A percentile compares a stretch with the other conserved stretches of the same genome.
phyloP scores from a whole-genome alignment of 1,140 invertebrate genomes.

The Spodoptera litura region DNA sequence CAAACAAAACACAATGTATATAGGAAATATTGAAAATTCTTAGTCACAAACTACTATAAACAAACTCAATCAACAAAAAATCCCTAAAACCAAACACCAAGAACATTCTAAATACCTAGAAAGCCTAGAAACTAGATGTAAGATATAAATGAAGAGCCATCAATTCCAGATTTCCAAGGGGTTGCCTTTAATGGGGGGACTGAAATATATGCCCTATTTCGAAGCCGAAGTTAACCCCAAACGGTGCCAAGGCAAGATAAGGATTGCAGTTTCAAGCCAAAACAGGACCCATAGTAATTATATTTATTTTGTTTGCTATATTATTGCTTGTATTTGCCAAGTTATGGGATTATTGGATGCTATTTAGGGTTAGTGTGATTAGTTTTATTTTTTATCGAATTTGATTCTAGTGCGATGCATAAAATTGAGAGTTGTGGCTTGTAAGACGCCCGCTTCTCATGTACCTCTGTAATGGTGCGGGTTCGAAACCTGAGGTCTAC shows the following conservation, averaged over 20 bases:
- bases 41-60: too few species aligned
- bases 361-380: background rate
- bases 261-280: conserved; percentile 22
- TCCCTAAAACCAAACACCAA: background rate
- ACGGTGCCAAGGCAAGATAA: conserved; percentile 29
- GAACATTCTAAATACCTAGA: background rate
- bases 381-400: background rate
- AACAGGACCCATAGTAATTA: conserved; percentile 18
- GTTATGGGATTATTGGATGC: background rate
- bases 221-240: conserved; percentile 22
- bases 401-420: background rate
- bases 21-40: too few species aligned
- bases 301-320: background rate
- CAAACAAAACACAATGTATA: too few species aligned
- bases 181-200: conserved; percentile 19
- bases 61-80: background rate
- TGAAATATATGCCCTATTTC: conserved; percentile 23
- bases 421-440: too few species aligned
- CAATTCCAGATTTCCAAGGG: conserved; percentile 17
- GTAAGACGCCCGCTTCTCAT: too few species aligned
- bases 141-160: conserved; percentile 22
- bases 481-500: too few species aligned
- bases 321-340: conserved; percentile 3
- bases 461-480: too few species aligned
- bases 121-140: background rate